A percentile compares a stretch with the other conserved stretches of the same genome.
phyloP scores from a whole-genome alignment of 2,888 invertebrate species.

The Linnaemya vulpina region DNA sequence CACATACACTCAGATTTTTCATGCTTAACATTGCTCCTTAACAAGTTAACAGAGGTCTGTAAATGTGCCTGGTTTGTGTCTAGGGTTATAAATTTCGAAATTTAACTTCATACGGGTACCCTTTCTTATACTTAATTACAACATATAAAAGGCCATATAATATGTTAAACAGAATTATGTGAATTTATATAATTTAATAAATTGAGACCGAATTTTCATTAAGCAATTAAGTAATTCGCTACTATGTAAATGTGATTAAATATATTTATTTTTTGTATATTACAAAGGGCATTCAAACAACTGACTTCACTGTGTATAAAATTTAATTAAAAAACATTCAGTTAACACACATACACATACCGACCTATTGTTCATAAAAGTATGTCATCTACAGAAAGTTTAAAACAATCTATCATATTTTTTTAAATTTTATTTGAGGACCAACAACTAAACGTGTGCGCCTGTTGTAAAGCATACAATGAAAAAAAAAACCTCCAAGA shows the following conservation, averaged over 20 bases:
- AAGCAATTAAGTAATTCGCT: not conserved
- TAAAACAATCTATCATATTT: slow-evolving; percentile 53
- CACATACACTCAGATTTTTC: too few relatives aligned
- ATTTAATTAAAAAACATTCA: slow-evolving; percentile 9
- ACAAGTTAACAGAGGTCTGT: too few relatives aligned
- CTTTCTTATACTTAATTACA: too few relatives aligned
- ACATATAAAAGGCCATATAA: too few relatives aligned
- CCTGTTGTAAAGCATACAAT: not conserved
- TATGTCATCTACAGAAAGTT: slow-evolving; percentile 48
- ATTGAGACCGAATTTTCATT: too few relatives aligned
- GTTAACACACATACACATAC: not conserved
- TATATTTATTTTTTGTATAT: not conserved
- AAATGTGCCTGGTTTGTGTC: too few relatives aligned
- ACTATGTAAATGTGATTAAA: not conserved
- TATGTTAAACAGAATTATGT: too few relatives aligned
- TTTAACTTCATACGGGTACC: too few relatives aligned
- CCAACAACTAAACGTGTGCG: slow-evolving; percentile 8
- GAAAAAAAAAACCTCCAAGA: not conserved
- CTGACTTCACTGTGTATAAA: not conserved
- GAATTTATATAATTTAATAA: too few relatives aligned
- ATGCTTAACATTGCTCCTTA: too few relatives aligned
- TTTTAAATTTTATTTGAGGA: not conserved
- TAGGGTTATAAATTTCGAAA: too few relatives aligned
- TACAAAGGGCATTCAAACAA: not conserved
- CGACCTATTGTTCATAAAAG: slow-evolving; percentile 43